These are phyloP conservation scores for Disparrhopalites patrizii DNA, from an alignment of 2,888 invertebrate genomes.

Conservation along the genomic window DNA sequence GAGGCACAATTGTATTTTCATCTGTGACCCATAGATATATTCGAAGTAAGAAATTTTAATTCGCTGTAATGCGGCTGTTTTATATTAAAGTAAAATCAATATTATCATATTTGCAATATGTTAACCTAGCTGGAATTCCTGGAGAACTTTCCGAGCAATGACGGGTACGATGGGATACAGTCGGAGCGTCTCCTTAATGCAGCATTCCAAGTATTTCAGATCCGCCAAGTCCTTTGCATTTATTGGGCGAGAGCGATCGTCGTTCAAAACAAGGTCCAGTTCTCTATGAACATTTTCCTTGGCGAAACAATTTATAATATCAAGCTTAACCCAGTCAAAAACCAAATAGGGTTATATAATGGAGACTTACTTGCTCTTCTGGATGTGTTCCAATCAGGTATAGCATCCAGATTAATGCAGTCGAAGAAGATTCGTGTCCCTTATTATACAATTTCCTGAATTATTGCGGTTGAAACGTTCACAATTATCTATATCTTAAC, in stretches of 20 bases:
- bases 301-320: too few species aligned
- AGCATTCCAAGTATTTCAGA: slow-evolving; percentile 52
- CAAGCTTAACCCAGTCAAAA: too few species aligned
- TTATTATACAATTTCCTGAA: slow-evolving; percentile 57
- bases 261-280: slow-evolving; percentile 54
- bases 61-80: background rate
- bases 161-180: slow-evolving; percentile 52
- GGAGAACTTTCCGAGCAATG: slow-evolving; percentile 49
- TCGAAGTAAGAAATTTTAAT: too few species aligned
- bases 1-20: slow-evolving; percentile 4
- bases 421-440: slow-evolving; percentile 38
- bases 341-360: too few species aligned
- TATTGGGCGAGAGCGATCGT: slow-evolving; percentile 51
- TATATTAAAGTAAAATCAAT: background rate
- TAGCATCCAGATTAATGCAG: slow-evolving; percentile 32
- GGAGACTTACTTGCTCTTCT: slow-evolving; percentile 31
- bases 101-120: too few species aligned
- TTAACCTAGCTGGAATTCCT: slow-evolving; percentile 49
- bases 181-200: slow-evolving; percentile 52
- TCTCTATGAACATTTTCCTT: slow-evolving; percentile 54
- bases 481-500: too few species aligned
- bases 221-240: slow-evolving; percentile 53
- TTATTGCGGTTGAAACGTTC: too few species aligned
- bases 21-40: too few species aligned
- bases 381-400: slow-evolving; percentile 33